Base-by-base conservation (phyloP, 2,888 invertebrate species). In the Lissocephala sabroskyi region DNA sequence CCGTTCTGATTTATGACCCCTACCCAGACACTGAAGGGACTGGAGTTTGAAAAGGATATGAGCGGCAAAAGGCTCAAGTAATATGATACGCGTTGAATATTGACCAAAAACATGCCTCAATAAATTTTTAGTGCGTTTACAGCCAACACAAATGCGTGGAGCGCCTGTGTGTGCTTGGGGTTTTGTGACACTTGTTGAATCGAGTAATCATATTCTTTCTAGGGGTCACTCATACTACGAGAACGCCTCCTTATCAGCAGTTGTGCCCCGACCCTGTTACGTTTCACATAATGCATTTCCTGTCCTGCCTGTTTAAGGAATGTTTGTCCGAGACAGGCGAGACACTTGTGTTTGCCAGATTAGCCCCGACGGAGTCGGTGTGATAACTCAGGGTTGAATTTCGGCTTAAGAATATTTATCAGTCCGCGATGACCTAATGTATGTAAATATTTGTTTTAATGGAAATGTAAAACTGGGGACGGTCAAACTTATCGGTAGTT, bases 401-500 rank as follows among this genome's bases (percentile, higher is more conserved):
- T n/a, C 14, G 10, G 28, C n/a, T 10, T 39, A n/a, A n/a, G n/a
- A n/a, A n/a, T 23, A 23, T 53, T 56, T 65, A 65, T 65, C 68
- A 50, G 54, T 16, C 6, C 43, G 14, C 55, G 76, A 49, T 74
- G 74, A 77, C 71, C 71, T 56, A 77, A 77, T 70, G 64, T 41
- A 11, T 35, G 51, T 55, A 44, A 77, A 73, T 73, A 73, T 77
- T 73, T 77, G 54, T 56, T 41, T n/a, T 44, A 54, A 49, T 52
- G 49, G 42, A 42, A 50, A 61, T 32, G 18, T 32, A 32, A n/a
- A n/a, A n/a, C n/a, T n/a, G n/a, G n/a, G n/a, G n/a, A n/a, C n/a
- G n/a, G n/a, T n/a, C n/a, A n/a, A n/a, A n/a, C n/a, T n/a, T n/a
- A n/a, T n/a, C n/a, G n/a, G n/a, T n/a, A n/a, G n/a, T n/a, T n/a